These are phyloP conservation scores for Bombus picipes DNA, from an alignment of 1,140 invertebrate genomes.

Conservation along the genomic window DNA sequence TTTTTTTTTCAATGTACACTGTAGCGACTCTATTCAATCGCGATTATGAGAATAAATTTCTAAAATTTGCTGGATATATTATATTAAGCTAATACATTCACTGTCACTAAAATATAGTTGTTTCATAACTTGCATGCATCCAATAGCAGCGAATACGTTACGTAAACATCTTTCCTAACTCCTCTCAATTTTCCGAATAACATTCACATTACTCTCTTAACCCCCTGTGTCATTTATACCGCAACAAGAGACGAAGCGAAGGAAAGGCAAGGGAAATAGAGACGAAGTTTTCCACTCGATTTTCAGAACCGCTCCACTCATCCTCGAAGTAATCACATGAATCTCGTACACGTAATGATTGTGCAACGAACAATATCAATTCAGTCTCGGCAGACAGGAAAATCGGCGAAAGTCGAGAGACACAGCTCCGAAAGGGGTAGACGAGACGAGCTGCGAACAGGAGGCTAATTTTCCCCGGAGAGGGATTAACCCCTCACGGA, in stretches of 20 bases:
- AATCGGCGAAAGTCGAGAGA: slow-evolving; percentile 37
- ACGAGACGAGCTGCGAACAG: slow-evolving; percentile 57
- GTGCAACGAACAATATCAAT: not conserved
- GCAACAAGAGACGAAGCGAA: not conserved
- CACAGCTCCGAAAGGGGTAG: not conserved
- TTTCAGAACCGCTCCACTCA: too few species aligned
- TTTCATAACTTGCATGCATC: too few species aligned
- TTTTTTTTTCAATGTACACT: too few species aligned
- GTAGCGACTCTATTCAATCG: too few species aligned
- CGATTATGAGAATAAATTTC: too few species aligned
- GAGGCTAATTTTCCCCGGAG: slow-evolving; percentile 57
- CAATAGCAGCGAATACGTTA: too few species aligned
- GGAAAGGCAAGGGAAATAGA: too few species aligned
- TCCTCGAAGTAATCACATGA: not conserved
- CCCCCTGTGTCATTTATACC: not conserved
- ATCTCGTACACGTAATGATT: not conserved
- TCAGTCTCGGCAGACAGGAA: not conserved
- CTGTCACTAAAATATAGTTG: too few species aligned
- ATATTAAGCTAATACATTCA: too few species aligned
- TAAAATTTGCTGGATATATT: too few species aligned
- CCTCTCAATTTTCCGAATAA: not conserved
- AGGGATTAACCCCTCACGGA: slow-evolving; percentile 62
- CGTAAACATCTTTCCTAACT: too few species aligned
- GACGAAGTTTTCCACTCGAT: not conserved
- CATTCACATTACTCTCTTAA: not conserved